Conservation (phyloP, 2,888 invertebrate species). For the Xestobium rufovillosum region DNA sequence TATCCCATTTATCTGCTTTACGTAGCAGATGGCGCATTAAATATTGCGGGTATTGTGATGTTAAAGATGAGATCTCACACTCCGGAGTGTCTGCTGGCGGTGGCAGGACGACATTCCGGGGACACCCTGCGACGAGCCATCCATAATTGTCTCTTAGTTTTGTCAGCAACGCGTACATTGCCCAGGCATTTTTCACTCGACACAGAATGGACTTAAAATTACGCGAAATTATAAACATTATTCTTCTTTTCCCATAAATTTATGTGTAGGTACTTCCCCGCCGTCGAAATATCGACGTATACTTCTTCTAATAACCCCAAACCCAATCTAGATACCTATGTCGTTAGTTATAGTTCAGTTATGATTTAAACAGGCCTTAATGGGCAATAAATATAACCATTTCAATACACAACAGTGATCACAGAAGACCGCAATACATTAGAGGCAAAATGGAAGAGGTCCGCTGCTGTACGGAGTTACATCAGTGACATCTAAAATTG, state of each 20-base stretch:
- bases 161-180: conserved; percentile 12
- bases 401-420: conserved; percentile 49
- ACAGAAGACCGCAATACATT: conserved; percentile 40
- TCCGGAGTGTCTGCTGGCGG: conserved; percentile 26
- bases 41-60: conserved; percentile 41
- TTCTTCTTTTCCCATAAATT: too few species aligned
- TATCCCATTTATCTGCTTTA: conserved; percentile 32
- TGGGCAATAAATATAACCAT: conserved; percentile 55
- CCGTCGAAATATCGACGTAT: too few species aligned
- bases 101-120: conserved; percentile 34
- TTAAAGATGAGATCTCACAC: conserved; percentile 38
- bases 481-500: too few species aligned
- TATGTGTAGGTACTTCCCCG: too few species aligned
- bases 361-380: conserved; percentile 55
- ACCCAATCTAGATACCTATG: too few species aligned
- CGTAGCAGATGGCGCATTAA: conserved; percentile 33
- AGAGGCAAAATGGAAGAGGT: conserved; percentile 37
- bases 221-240: too few species aligned
- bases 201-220: too few species aligned
- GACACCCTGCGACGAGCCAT: conserved; percentile 40
- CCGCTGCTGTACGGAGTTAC: too few species aligned
- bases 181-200: too few species aligned
- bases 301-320: too few species aligned
- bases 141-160: conserved; percentile 35
- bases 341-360: conserved; percentile 48